Percentiles rank a stretch among this genome's conserved stretches.
These are phyloP conservation scores for Gambusia holbrooki DNA, from an alignment of 2,113 vertebrate genomes.

Conservation along the genomic window DNA sequence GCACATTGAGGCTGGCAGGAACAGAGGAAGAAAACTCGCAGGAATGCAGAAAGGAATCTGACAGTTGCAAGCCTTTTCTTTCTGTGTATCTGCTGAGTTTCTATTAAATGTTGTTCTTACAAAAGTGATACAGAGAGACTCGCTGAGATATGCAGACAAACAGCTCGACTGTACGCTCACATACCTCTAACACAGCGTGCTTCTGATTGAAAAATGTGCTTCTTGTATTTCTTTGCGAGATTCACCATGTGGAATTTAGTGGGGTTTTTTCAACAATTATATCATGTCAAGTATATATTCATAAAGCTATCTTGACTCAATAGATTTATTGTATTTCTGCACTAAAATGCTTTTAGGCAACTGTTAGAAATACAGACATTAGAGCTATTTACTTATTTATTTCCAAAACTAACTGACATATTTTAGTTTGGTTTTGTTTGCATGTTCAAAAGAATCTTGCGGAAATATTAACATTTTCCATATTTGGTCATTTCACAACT, in stretches of 20 bases:
- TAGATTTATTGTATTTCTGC: no score
- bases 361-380: not conserved
- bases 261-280: not conserved
- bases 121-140: not conserved
- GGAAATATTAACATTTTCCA: not conserved
- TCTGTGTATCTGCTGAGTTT: constrained; percentile 20
- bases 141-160: not conserved
- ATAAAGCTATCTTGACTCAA: not conserved
- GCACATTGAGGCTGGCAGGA: not conserved
- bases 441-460: not conserved
- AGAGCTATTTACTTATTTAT: not conserved
- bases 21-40: constrained; percentile 24
- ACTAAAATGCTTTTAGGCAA: not conserved
- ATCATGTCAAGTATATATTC: not conserved
- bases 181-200: not conserved
- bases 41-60: constrained; percentile 64
- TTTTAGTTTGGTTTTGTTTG: not conserved
- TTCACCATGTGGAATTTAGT: no score
- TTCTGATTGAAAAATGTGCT: not conserved
- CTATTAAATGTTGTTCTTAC: not conserved
- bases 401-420: not conserved
- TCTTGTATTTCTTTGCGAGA: not conserved
- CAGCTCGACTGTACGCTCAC: not conserved
- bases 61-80: constrained; percentile 22
- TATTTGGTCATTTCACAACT: no score